Evolutionary conservation across 2,888 invertebrate species (phyloP), one percentile per base, ranked within the genome.

Genomic region (Neoscelio sp.): DNA sequence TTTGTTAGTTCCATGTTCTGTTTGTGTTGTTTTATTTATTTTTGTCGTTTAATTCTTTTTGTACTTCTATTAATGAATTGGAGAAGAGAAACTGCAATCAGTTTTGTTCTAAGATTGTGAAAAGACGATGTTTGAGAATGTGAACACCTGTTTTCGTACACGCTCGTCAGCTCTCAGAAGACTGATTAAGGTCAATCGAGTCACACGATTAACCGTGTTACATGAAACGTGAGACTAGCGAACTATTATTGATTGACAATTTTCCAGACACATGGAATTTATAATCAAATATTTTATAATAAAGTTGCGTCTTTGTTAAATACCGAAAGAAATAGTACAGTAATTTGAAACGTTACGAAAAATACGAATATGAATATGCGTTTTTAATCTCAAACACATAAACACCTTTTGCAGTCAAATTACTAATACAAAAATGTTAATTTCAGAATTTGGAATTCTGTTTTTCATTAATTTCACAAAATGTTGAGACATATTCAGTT

Each of bases 121-220:
- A 54, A 35, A 54, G 26, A 28, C 35, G 8, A 13, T 33, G 28
- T 71, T 76, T 76, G 68, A 70, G 68, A 76, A 76, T 28, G 35
- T 35, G 76, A 77, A 58, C 76, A 77, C 64, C 76, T 77, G 76
- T 70, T 77, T 77, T 70, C 76, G 62, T 77, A 64, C 70, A 64
- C 44, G 64, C 68, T 68, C 62, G 71, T 62, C 42, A 54, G 38
- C 28, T 46, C 30, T 6, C 26, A 15, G 62, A 23, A 30, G 48
- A 62, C 62, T 68, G 76, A 76, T 68, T 68, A 76, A 76, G 76
- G 76, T 68, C 64, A 52, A 62, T 64, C 62, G 54, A 54, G 48
- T 76, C 62, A 46, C 46, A 76, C 62, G 15, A 64, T 60, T 70
- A 68, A 46, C 52, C 56, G 54, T 33, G 30, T 76, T 68, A 67